A percentile compares a stretch with the other conserved stretches of the same genome.
Conservation (phyloP, 2,888 invertebrate species). For the Papilio gigon region DNA sequence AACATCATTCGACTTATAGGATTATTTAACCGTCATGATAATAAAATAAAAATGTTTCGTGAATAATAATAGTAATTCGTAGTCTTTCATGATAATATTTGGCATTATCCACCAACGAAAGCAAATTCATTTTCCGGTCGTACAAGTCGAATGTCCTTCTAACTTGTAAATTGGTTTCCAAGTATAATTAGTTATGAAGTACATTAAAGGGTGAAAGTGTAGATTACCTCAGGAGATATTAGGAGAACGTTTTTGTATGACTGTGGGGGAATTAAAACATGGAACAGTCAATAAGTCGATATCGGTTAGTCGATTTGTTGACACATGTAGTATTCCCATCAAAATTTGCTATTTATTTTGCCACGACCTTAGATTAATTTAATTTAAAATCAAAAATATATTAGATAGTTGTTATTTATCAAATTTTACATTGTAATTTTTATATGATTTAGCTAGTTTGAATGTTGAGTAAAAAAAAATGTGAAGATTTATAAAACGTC, state of each 20-base stretch:
- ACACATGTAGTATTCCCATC: background rate
- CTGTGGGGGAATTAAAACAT: slow-evolving; percentile 15
- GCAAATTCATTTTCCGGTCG: slow-evolving; percentile 2
- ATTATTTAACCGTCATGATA: no score
- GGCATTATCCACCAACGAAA: slow-evolving; percentile 2
- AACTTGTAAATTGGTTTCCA: slow-evolving; percentile 27
- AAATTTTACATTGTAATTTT: no score
- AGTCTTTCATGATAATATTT: background rate
- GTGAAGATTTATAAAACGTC: background rate
- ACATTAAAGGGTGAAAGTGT: slow-evolving; percentile 24
- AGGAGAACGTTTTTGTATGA: slow-evolving; percentile 12
- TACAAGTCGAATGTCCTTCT: slow-evolving; percentile 2
- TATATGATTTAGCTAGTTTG: background rate
- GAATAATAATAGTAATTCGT: no score
- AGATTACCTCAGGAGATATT: slow-evolving; percentile 13
- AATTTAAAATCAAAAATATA: no score
- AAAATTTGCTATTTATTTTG: background rate
- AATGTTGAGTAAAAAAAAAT: no score
- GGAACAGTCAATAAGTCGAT: slow-evolving; percentile 7
- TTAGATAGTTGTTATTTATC: no score
- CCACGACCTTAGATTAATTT: background rate
- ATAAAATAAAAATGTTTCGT: no score
- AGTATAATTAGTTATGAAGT: slow-evolving; percentile 34
- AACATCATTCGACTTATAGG: no score
- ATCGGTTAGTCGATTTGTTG: background rate